Evolutionary conservation across 1,140 invertebrate species (phyloP).

Genomic region (Procambarus virginalis): DNA sequence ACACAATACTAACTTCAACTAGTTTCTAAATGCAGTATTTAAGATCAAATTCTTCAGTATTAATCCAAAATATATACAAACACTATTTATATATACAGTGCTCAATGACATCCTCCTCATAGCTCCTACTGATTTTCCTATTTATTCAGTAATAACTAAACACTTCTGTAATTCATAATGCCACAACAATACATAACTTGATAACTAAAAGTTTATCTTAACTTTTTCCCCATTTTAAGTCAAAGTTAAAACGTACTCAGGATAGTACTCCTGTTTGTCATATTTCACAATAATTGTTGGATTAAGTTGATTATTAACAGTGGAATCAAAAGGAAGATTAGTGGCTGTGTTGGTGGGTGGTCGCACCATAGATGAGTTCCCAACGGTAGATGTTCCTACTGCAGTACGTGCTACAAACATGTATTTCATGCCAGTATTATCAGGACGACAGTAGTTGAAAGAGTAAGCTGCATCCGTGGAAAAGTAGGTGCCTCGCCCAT

Average conservation of each 20-base stretch:
- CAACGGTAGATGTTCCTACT: slow-evolving; percentile 23
- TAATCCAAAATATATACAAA: too few relatives aligned
- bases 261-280: slow-evolving; percentile 61
- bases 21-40: too few relatives aligned
- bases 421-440: slow-evolving; percentile 3
- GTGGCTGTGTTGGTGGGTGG: slow-evolving; percentile 41
- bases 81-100: too few relatives aligned
- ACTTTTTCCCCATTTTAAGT: not conserved
- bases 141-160: too few relatives aligned
- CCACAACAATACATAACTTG: too few relatives aligned
- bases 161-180: too few relatives aligned
- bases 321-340: slow-evolving; percentile 36
- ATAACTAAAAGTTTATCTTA: too few relatives aligned
- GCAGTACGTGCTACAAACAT: slow-evolving; percentile 43
- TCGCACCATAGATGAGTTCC: not conserved
- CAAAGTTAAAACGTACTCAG: slow-evolving; percentile 44
- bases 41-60: too few relatives aligned
- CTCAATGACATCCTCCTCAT: too few relatives aligned
- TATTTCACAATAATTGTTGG: slow-evolving; percentile 52
- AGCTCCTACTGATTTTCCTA: too few relatives aligned
- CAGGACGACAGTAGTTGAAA: slow-evolving; percentile 1
- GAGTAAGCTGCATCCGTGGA: slow-evolving; percentile 12
- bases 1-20: too few relatives aligned
- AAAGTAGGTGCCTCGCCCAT: slow-evolving; percentile 53
- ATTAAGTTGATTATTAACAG: slow-evolving; percentile 14